Evolutionary conservation across 2,797 vertebrate genomes (phyloP).

Genomic region (Manis crassicaudata): DNA sequence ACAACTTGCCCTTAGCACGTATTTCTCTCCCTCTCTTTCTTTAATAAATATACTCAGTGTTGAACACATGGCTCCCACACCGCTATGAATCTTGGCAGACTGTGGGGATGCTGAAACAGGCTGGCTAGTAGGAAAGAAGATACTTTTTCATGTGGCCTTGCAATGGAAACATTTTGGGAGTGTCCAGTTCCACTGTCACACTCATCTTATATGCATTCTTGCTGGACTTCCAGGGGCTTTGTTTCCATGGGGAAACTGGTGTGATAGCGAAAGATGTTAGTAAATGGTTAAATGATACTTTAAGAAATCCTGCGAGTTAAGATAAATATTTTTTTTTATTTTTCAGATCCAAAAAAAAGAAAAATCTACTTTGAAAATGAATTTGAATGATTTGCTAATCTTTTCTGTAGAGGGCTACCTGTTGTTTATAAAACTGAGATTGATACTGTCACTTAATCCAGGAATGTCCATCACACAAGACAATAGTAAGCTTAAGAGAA

Average conservation of each 20-base stretch:
- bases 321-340: background rate
- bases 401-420: background rate
- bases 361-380: background rate
- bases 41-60: slow-evolving; percentile 79
- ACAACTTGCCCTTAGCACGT: slow-evolving; percentile 49
- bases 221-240: slow-evolving; percentile 1
- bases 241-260: background rate
- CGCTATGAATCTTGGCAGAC: slow-evolving; percentile 77
- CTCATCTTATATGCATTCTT: slow-evolving; percentile 6
- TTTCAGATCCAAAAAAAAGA: background rate
- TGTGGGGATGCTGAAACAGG: slow-evolving; percentile 66
- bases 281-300: slow-evolving; percentile 58
- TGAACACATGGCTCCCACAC: slow-evolving; percentile 70
- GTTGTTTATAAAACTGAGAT: background rate
- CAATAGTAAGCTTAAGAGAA: background rate
- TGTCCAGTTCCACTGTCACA: slow-evolving; percentile 55
- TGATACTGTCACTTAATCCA: slow-evolving; percentile 56
- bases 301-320: slow-evolving; percentile 36
- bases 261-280: background rate
- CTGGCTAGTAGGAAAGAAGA: slow-evolving; percentile 52
- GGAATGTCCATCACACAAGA: background rate
- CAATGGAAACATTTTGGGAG: slow-evolving; percentile 52
- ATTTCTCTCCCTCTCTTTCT: background rate
- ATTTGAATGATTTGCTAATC: background rate
- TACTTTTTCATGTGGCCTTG: slow-evolving; percentile 72